Conservation (phyloP, 2,113 vertebrate genomes). For the Corydoras sp. region DNA sequence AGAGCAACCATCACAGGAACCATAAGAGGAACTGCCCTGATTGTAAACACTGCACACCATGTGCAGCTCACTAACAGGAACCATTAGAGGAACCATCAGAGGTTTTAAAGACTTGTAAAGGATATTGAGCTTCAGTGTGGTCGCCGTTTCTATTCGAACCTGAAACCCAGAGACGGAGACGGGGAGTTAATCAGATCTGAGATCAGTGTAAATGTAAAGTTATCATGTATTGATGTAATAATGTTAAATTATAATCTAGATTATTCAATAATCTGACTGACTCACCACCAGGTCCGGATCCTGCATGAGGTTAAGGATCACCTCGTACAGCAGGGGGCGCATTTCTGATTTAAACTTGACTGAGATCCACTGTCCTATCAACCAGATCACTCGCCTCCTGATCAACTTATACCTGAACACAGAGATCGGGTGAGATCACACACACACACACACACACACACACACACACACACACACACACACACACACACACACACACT, state of each 20-base stretch:
- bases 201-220: no score
- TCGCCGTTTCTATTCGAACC: slow-evolving; percentile 95
- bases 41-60: no score
- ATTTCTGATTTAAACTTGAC: slow-evolving; percentile 95
- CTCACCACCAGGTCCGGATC: slow-evolving; percentile 95
- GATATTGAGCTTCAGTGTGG: slow-evolving; percentile 97
- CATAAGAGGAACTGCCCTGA: no score
- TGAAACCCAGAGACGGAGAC: slow-evolving; percentile 47
- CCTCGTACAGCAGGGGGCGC: slow-evolving; percentile 88
- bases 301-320: slow-evolving; percentile 88
- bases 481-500: no score
- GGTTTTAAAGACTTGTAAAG: slow-evolving; percentile 54
- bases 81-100: no score
- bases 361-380: slow-evolving; percentile 96
- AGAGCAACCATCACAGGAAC: no score
- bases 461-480: background rate
- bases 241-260: background rate
- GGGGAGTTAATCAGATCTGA: slow-evolving; percentile 5
- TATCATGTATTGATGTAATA: background rate
- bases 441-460: background rate
- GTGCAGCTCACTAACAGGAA: no score
- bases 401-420: slow-evolving; percentile 85
- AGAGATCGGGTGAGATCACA: background rate
- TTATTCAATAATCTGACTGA: background rate
- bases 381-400: slow-evolving; percentile 89